Base-by-base conservation (phyloP, 2,888 invertebrate species). In the Plagodis dolabraria region DNA sequence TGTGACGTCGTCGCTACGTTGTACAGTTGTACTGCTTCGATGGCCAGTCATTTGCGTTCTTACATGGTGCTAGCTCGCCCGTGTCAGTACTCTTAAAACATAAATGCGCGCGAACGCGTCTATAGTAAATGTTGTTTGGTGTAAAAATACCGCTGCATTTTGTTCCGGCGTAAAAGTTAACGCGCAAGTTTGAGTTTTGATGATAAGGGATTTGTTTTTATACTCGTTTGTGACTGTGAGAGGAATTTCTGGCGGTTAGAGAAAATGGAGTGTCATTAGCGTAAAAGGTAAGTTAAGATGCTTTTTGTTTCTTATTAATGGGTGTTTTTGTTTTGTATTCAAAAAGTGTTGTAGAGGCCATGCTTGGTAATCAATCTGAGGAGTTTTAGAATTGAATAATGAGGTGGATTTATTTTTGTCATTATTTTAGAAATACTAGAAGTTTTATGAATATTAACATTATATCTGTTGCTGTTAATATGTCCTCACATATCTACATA, bases 261-360 rank as follows among this genome's bases (percentile, higher is more conserved):
- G 72, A 79, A 79, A 81, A 91, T 90, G 90, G 87, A 86, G 82
- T 87, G 82, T 77, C 82, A 85, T 85, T 90, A 86, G 72, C 75
- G 76, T 73, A 71, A 73, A 78, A 86, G 86, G 90, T 89, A 72
- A 87, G 87, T 80, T 79, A 70, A 60, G 69, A 63, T 49, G 59
- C 60, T 75, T 76, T 75, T 76, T 75, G 76, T 75, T 75, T 75
- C 60, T 68, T 75, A 72, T 74, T 75, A 72, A 77, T 76, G 75
- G 55, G 64, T 73, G 72, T 82, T 84, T 80, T 79, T 81, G 72
- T 75, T 79, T 74, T 59, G 63, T 68, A 54, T 57, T 57, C 44
- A 63, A 66, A 56, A 63, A 60, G 62, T 66, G 59, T 59, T 62
- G 53, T 33, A 10, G 47, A 42, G 53, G 57, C 43, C 36, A 34